Evolutionary conservation across 2,888 invertebrate genomes (phyloP).

Genomic region (Trachelus troglodyta): DNA sequence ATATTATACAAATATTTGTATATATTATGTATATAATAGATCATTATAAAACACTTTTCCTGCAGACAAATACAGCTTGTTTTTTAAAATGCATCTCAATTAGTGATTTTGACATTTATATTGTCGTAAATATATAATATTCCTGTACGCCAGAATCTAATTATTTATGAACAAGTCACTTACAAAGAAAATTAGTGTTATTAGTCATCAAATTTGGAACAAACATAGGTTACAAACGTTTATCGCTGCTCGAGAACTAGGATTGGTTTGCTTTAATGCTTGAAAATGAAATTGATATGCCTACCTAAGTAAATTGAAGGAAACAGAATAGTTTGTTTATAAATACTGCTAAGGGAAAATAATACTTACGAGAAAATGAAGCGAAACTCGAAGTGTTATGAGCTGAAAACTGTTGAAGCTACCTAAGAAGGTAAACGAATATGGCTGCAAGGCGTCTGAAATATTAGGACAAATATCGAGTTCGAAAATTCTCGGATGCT

Average conservation of each 20-base stretch:
- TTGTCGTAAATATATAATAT: neutral
- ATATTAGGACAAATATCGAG: constrained; percentile 1
- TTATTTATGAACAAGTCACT: neutral
- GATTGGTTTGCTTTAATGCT: neutral
- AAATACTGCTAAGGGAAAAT: neutral
- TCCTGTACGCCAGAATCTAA: neutral
- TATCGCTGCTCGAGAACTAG: neutral
- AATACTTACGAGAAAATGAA: neutral
- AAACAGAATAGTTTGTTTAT: neutral
- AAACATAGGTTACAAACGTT: constrained; percentile 24
- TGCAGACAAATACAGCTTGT: neutral
- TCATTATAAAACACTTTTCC: neutral
- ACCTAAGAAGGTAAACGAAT: constrained; percentile 20
- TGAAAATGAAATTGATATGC: neutral
- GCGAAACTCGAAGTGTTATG: neutral
- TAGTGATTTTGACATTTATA: neutral
- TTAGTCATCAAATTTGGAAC: constrained; percentile 21
- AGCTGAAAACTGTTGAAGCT: constrained; percentile 22
- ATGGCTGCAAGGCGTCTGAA: constrained; percentile 23
- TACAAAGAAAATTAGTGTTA: neutral
- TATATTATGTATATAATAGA: neutral
- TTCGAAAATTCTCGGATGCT: constrained; percentile 12
- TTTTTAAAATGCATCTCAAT: neutral
- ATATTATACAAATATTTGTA: neutral
- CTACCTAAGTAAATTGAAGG: neutral